Evolutionary conservation across 2,888 invertebrate genomes (phyloP).

Genomic region (Euproctis similis): DNA sequence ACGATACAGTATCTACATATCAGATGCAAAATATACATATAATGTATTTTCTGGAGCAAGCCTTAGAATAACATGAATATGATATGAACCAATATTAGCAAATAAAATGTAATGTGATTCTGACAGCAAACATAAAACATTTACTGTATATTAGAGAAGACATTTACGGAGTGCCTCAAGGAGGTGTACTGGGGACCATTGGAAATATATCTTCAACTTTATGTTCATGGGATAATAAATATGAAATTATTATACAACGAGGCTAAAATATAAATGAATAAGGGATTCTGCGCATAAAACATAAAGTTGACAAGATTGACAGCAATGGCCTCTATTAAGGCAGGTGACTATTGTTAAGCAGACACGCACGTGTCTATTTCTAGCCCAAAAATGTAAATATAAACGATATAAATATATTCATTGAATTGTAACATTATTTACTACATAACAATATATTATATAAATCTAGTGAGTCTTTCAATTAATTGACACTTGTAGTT

Average conservation of each 20-base stretch:
- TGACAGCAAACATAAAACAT: background rate
- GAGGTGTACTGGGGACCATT: background rate
- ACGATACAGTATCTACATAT: constrained; percentile 1
- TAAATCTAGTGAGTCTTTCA: too few relatives aligned
- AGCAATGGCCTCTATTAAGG: background rate
- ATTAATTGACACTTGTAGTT: too few relatives aligned
- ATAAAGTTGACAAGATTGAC: too few relatives aligned
- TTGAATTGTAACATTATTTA: too few relatives aligned
- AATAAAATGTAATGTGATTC: background rate
- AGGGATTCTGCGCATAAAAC: too few relatives aligned
- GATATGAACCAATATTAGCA: background rate
- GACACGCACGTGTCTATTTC: too few relatives aligned
- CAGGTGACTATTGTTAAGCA: background rate
- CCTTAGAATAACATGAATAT: background rate
- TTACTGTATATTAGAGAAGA: background rate
- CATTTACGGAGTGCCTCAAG: constrained; percentile 1
- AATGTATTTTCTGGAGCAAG: background rate
- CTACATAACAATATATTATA: too few relatives aligned
- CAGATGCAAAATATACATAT: background rate
- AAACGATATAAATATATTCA: background rate
- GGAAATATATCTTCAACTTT: too few relatives aligned
- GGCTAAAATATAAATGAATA: too few relatives aligned
- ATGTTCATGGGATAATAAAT: too few relatives aligned
- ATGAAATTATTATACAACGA: background rate
- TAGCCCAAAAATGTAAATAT: too few relatives aligned